These are phyloP conservation scores for Halocaridina rubra DNA, from an alignment of 2,888 invertebrate species.

Conservation along the genomic window DNA sequence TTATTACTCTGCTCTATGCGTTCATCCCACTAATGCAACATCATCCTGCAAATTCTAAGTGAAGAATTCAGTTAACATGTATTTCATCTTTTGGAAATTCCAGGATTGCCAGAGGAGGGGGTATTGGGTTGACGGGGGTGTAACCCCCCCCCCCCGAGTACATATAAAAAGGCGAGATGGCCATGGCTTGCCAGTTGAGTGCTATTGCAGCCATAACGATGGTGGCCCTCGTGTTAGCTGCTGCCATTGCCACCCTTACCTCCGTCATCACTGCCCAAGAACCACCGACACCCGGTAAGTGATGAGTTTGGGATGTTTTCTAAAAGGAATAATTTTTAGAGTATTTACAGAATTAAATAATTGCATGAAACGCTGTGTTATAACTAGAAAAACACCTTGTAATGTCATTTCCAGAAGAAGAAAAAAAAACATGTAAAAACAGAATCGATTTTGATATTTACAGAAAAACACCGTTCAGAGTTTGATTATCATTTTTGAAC, in stretches of 20 bases:
- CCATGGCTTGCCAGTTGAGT: conserved; percentile 29
- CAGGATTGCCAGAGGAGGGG: not conserved
- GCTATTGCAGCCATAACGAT: conserved; percentile 40
- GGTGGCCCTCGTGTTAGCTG: conserved; percentile 37
- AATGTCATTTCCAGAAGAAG: no score
- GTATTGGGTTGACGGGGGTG: not conserved
- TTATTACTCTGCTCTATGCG: no score
- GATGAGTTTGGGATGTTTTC: no score
- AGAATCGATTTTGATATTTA: no score
- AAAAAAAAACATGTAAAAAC: no score
- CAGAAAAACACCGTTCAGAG: no score
- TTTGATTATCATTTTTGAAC: no score
- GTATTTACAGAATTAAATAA: no score
- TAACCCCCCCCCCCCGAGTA: not conserved
- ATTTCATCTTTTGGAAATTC: not conserved
- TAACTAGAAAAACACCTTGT: no score
- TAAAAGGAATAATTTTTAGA: no score
- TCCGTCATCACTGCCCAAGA: conserved; percentile 39
- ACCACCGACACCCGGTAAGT: conserved; percentile 32
- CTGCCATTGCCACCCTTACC: conserved; percentile 39
- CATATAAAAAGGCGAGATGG: conserved; percentile 7
- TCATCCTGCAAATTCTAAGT: not conserved
- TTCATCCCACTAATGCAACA: no score
- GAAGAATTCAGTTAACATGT: not conserved
- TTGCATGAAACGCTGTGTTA: no score